Base-by-base conservation (phyloP, 2,888 invertebrate species). In the Apotomis turbidana region DNA sequence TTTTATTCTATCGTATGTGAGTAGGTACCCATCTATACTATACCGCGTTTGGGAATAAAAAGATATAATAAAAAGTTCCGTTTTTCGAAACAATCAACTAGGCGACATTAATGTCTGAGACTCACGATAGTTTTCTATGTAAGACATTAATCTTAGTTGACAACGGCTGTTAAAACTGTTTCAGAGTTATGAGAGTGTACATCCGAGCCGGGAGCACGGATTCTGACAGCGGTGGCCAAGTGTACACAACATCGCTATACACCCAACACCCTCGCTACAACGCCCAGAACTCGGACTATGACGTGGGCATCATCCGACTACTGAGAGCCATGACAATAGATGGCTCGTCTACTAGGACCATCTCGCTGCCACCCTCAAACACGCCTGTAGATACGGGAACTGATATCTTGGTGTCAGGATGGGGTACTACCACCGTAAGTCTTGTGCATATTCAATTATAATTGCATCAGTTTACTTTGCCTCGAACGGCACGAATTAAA, bases 391-490 rank as follows among this genome's bases (percentile, higher is more conserved):
- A 79, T 2, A 76, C 78, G 2, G 87, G 86, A 0, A 80, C 85
- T 0, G 69, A 82, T 5, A 74, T 90, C 0, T 74, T 81, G 9
- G 82, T 92, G 0, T 83, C 88, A 6, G 93, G 93, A 10, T 93
- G 91, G 91, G 93, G 92, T n/a, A 80, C 85, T 13, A 91, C 87
- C 27, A 76, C 79, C 13, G 91, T 91, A 79, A 87, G 88, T 77
- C 38, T 8, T 4, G 0, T 5, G 27, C 27, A 27, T 27, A 27
- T 27, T 27, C 27, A 27, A 27, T 27, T 2, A 27, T 2, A 27
- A 27, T 2, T 27, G 27, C 27, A 27, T 27, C 27, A 2, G 2
- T 27, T 27, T 27, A 27, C 27, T 27, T 15, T 27, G 27, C 27
- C 27, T 27, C 27, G 27, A 27, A 27, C 2, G 2, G 27, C 1